Percentiles rank a stretch among this genome's conserved stretches.
Evolutionary conservation across 2,113 vertebrate genomes (phyloP).

Genomic region (Chloroceryle aenea): DNA sequence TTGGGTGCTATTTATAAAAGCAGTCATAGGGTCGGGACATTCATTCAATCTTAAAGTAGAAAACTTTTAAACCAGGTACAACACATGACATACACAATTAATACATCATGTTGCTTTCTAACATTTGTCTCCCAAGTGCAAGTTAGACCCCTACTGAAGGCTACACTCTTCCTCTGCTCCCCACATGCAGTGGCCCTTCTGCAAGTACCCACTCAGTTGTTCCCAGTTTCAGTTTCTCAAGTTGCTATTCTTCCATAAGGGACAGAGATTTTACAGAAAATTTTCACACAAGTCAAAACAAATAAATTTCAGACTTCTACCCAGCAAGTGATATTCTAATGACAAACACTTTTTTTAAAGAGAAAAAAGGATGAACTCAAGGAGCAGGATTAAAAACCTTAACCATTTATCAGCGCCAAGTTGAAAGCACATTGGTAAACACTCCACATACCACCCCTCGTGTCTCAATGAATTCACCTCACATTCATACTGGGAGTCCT

Average conservation of each 20-base stretch:
- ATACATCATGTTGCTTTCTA: background rate
- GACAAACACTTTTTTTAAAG: background rate
- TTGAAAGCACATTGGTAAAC: background rate
- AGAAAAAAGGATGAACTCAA: background rate
- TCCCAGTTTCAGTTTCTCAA: background rate
- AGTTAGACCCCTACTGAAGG: background rate
- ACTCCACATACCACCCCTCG: background rate
- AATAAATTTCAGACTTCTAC: background rate
- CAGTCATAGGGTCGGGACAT: background rate
- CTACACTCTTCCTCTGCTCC: fast-evolving
- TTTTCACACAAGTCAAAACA: background rate
- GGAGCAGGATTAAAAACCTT: background rate
- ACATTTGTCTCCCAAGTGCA: background rate
- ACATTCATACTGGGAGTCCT: background rate
- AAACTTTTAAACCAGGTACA: background rate
- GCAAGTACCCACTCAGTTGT: background rate
- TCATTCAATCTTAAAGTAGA: background rate
- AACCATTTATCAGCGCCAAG: background rate
- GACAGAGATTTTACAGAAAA: background rate
- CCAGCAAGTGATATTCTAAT: background rate
- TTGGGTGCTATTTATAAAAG: background rate
- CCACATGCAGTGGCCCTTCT: fast-evolving
- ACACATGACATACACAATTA: background rate
- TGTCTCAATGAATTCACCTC: background rate
- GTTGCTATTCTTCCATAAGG: background rate